Conservation (phyloP, 2,888 invertebrate genomes). For the Orthonevra nobilis region DNA sequence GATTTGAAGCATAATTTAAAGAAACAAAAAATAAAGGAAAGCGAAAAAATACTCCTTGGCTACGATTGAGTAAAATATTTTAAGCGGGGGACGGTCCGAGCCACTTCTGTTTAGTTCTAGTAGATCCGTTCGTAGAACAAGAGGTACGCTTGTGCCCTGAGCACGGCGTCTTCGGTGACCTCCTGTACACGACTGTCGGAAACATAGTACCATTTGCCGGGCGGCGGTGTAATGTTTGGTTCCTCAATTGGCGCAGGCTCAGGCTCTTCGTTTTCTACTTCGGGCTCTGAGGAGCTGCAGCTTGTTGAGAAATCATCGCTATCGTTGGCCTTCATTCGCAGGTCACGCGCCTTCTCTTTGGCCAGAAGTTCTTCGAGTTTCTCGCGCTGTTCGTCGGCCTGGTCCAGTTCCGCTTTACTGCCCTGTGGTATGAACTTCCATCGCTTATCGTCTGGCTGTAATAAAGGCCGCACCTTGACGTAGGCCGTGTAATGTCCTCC, state of each 20-base stretch:
- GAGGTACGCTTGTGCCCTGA: conserved; percentile 94
- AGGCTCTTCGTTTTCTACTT: conserved; percentile 61
- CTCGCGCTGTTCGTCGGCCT: conserved; percentile 80
- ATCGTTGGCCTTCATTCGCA: conserved; percentile 78
- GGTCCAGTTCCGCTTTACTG: conserved; percentile 81
- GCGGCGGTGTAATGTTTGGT: conserved; percentile 80
- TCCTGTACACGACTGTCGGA: conserved; percentile 94
- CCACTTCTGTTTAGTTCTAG: too few relatives aligned
- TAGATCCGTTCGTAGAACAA: conserved; percentile 97
- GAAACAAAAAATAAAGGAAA: too few relatives aligned
- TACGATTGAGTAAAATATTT: conserved; percentile 35
- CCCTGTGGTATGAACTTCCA: conserved; percentile 87
- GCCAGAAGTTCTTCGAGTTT: conserved; percentile 79
- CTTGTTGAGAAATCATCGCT: conserved; percentile 82
- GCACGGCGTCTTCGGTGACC: conserved; percentile 89
- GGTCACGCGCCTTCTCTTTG: conserved; percentile 77
- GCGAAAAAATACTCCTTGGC: conserved; percentile 49
- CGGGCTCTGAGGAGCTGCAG: conserved; percentile 81
- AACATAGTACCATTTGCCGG: conserved; percentile 95
- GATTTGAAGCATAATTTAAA: too few relatives aligned
- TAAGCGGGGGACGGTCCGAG: background rate
- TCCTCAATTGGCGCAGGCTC: conserved; percentile 73
- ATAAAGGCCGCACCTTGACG: conserved; percentile 89
- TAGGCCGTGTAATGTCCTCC: conserved; percentile 95
- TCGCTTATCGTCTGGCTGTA: conserved; percentile 84